Base-by-base conservation (phyloP, 2,888 invertebrate species). In the Campoletis raptor region DNA sequence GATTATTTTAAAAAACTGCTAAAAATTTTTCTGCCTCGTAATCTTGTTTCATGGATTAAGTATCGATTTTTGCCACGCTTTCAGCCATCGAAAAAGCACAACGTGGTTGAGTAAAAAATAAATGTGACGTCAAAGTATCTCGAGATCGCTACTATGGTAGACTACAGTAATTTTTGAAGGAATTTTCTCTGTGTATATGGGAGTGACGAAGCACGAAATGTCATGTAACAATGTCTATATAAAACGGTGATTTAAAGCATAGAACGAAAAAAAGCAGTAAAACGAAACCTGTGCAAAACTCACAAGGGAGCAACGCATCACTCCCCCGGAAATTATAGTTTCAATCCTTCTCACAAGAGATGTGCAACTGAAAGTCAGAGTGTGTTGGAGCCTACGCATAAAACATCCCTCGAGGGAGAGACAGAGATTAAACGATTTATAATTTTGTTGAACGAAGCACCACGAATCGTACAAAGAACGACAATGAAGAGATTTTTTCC, bases 281-380 rank as follows among this genome's bases (percentile, higher is more conserved):
- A 67, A 18, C 40, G 18, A 67, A 79, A 40, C 42, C 57, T 54
- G 69, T 54, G 30, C 69, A 30, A 30, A 54, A 64, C 48, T 61
- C 24, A 40, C 37, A 24, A 80, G 80, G 64, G 64, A 24, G 37
- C 57, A 37, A 48, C 54, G 30, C 36, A 40, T 21, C 67, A 12
- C 45, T n/a, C 54, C 70, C 30, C 70, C 83, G 82, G 83, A 83
- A 80, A 85, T 83, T 85, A 79, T 83, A 79, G 64, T 85, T 83
- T 76, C 79, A 83, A 85, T 83, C 79, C 30, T 83, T 79, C 57
- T 70, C 57, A 40, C 77, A 21, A 74, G 57, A 69, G 76, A 40
- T 54, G 30, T 69, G 61, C 36, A 69, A 52, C 72, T 70, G 70
- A 78, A 64, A 85, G 52, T 74, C 69, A 36, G 61, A 69, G 52